A percentile compares a stretch with the other conserved stretches of the same genome.
Conservation (phyloP, 2,888 invertebrate genomes). For the Piscicola geometra region DNA sequence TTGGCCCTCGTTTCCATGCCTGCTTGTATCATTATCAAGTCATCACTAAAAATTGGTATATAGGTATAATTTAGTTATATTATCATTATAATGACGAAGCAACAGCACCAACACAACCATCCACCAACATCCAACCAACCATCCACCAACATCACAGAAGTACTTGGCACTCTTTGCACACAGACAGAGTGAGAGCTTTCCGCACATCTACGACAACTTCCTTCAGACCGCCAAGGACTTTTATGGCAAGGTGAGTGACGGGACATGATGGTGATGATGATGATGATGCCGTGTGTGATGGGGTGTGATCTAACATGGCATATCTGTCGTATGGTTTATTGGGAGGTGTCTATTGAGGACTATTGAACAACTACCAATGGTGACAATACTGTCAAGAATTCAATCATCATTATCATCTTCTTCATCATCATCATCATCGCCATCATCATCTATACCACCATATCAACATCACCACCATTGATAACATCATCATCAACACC, state of each 20-base stretch:
- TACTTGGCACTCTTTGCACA: slow-evolving; percentile 92
- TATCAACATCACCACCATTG: too few relatives aligned
- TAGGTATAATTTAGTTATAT: background rate
- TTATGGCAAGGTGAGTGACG: slow-evolving; percentile 68
- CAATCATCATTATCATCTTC: too few relatives aligned
- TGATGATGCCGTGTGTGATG: background rate
- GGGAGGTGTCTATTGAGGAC: too few relatives aligned
- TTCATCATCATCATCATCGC: background rate
- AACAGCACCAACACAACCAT: background rate
- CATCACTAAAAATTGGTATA: background rate
- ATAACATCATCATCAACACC: background rate
- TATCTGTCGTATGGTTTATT: too few relatives aligned
- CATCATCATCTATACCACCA: too few relatives aligned
- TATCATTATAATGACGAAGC: background rate
- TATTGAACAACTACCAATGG: too few relatives aligned
- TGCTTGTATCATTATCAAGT: background rate
- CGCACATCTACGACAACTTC: slow-evolving; percentile 72
- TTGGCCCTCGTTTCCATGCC: too few relatives aligned
- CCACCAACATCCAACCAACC: background rate
- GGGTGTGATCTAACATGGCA: too few relatives aligned
- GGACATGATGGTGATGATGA: background rate
- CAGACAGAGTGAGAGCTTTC: slow-evolving; percentile 69
- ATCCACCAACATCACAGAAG: slow-evolving; percentile 55
- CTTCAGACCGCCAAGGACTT: slow-evolving; percentile 79
- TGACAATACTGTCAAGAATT: too few relatives aligned